Base-by-base conservation (phyloP, 2,797 vertebrate species). In the Thalassophryne amazonica region DNA sequence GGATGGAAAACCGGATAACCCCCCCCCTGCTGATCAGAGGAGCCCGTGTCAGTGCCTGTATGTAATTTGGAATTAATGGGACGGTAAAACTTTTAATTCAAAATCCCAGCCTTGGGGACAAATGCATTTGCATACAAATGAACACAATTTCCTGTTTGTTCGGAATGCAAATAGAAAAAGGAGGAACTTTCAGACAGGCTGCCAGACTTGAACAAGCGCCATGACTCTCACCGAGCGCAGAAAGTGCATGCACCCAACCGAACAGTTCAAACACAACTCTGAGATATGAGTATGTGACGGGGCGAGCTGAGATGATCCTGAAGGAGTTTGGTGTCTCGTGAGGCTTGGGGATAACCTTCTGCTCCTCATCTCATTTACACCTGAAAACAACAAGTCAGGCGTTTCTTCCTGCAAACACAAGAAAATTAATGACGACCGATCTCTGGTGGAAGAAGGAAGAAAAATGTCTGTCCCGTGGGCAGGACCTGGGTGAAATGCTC, bases 71-170 rank as follows among this genome's bases (percentile, higher is more conserved):
- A 89, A 92, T 91, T 90, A 91, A 91, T 89, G 84, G 86, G 83
- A 88, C 73, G 86, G 80, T 89, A 89, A 90, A 91, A 92, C 87
- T 92, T 92, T 91, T 89, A 91, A 91, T 92, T 92, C 88, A 86
- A 87, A 90, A 88, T 82, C 80, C 79, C 83, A 86, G 88, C 90
- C 90, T 91, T 82, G 80, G 89, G 89, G 89, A 92, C 88, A 85
- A 84, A 87, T 70, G 79, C 90, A 90, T 92, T 92, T 92, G 90
- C 91, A 92, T 92, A 90, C 90, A 92, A 92, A 92, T 92, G 85
- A 91, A 90, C 87, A 90, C 88, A 85, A 90, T 90, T 92, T 92
- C 84, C 89, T 91, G 85, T 91, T 91, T 92, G 90, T 92, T 90
- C 69, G 69, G 59, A 86, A 88, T 89, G 89, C 90, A 88, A 91